Percentiles rank a stretch among this genome's conserved stretches.
Evolutionary conservation across 2,113 vertebrate genomes (phyloP).

Genomic region (Anoplopoma fimbria): DNA sequence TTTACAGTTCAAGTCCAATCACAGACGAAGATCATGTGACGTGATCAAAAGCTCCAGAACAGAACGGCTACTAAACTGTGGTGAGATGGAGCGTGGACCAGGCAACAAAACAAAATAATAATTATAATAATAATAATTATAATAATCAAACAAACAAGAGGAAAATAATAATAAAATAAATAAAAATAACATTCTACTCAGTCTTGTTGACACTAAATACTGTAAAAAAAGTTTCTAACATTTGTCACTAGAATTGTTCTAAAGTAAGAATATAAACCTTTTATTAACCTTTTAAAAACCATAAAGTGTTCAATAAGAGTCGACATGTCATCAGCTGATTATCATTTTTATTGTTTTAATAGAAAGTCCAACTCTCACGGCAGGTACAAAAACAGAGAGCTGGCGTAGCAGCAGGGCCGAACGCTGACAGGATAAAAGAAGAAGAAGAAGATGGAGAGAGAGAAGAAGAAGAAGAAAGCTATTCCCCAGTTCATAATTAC

Average conservation of each 20-base stretch:
- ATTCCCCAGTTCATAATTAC: conserved; percentile 45
- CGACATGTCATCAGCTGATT: conserved; percentile 22
- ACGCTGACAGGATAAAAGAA: conserved; percentile 27
- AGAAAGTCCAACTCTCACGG: conserved; percentile 75
- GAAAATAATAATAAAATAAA: too few relatives aligned
- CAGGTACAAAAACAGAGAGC: conserved; percentile 75
- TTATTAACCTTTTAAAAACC: neutral
- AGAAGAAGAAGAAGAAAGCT: conserved; percentile 38
- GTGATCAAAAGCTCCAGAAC: neutral
- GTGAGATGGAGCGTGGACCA: too few relatives aligned
- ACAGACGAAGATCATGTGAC: neutral
- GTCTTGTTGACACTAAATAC: too few relatives aligned
- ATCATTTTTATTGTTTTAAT: conserved; percentile 71
- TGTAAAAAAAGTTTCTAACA: too few relatives aligned
- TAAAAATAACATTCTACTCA: too few relatives aligned
- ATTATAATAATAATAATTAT: too few relatives aligned
- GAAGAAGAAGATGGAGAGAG: neutral
- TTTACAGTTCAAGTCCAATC: too few relatives aligned
- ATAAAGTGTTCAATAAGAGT: conserved; percentile 19
- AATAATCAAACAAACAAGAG: too few relatives aligned
- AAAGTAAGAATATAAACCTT: neutral
- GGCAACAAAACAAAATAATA: too few relatives aligned
- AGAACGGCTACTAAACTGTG: neutral
- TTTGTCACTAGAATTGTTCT: too few relatives aligned
- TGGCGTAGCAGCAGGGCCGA: conserved; percentile 69